These are phyloP conservation scores for Typhlomys cinereus DNA, from an alignment of 2,113 vertebrate species.

Conservation along the genomic window DNA sequence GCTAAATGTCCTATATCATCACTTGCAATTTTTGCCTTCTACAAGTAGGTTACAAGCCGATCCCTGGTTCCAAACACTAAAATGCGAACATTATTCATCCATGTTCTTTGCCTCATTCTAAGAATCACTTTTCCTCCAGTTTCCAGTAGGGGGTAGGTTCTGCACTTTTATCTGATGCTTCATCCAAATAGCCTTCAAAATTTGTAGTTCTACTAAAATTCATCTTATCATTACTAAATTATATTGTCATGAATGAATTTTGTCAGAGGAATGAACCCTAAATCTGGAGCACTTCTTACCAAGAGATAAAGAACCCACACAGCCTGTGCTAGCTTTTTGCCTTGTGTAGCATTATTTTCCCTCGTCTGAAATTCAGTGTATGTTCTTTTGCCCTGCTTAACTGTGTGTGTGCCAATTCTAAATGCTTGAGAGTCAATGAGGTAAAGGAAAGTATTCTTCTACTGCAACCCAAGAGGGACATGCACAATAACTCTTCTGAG, in stretches of 20 bases:
- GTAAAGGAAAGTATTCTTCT: not conserved
- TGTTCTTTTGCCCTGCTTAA: not conserved
- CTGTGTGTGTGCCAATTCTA: not conserved
- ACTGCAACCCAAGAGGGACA: not conserved
- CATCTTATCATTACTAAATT: not conserved
- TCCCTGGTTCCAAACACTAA: too few relatives aligned
- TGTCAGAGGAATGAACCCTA: not conserved
- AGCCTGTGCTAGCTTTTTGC: not conserved
- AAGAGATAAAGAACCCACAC: not conserved
- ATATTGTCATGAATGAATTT: not conserved
- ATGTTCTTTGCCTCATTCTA: not conserved
- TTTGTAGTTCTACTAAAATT: not conserved
- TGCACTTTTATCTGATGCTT: not conserved
- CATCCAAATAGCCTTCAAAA: not conserved
- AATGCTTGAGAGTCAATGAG: not conserved
- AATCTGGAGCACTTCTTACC: not conserved
- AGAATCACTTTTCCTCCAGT: not conserved
- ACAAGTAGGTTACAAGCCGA: too few relatives aligned
- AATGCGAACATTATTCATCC: not conserved
- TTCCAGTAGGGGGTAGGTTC: not conserved
- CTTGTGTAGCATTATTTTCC: not conserved
- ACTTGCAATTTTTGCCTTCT: not conserved
- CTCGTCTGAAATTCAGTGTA: not conserved
- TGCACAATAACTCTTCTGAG: accelerated
- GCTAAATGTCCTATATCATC: not conserved